phyloP scores from a whole-genome alignment of 1,140 invertebrate genomes.

The Sycophila sp. region DNA sequence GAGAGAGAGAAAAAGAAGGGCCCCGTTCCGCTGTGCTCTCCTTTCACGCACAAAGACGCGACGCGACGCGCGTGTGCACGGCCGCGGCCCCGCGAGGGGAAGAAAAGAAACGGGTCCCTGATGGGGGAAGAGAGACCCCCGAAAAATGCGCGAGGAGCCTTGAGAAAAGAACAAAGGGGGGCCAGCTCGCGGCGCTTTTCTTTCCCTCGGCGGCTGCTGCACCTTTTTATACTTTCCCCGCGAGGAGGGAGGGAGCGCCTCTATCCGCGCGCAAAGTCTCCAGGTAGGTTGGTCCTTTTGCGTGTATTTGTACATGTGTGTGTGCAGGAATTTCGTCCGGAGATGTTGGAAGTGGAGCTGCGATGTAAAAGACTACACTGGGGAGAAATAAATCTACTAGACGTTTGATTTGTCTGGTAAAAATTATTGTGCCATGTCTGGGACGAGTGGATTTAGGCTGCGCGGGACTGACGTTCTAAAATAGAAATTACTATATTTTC shows the following conservation, averaged over 20 bases:
- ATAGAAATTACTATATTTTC: too few relatives aligned
- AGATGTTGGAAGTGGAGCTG: neutral
- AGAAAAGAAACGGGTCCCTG: constrained; percentile 21
- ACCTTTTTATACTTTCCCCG: constrained; percentile 21
- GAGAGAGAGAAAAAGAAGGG: constrained; percentile 38
- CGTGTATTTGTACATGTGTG: too few relatives aligned
- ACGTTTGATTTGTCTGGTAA: too few relatives aligned
- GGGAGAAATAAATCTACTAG: too few relatives aligned
- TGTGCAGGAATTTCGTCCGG: neutral
- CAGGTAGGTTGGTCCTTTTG: too few relatives aligned
- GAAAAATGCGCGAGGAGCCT: neutral
- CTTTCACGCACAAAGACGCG: constrained; percentile 30
- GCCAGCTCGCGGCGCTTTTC: constrained; percentile 12
- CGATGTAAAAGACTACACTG: too few relatives aligned
- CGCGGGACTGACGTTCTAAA: too few relatives aligned
- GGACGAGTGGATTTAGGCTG: too few relatives aligned
- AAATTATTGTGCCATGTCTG: too few relatives aligned
- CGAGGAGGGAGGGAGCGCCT: neutral
- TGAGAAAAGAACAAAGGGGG: constrained; percentile 1
- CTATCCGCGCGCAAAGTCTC: neutral
- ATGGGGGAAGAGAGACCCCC: neutral
- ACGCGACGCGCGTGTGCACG: constrained; percentile 24
- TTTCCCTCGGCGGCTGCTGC: constrained; percentile 7
- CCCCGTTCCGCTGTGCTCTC: constrained; percentile 35
- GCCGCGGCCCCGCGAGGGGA: constrained; percentile 16